Conservation (phyloP, 2,797 vertebrate genomes). For the Coregonus sp. region DNA sequence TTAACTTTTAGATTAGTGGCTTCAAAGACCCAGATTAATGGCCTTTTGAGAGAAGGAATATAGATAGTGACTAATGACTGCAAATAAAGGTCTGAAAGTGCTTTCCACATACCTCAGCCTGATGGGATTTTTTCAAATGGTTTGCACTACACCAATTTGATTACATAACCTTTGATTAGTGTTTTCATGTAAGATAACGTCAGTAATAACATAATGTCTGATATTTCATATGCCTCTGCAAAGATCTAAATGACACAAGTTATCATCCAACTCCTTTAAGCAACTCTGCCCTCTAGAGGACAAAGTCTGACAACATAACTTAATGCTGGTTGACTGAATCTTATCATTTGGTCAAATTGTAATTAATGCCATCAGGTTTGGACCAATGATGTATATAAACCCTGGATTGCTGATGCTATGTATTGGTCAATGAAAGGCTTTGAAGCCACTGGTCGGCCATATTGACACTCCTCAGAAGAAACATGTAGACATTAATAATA, state of each 20-base stretch:
- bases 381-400: background rate
- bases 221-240: background rate
- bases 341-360: background rate
- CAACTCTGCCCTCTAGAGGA: slow-evolving; percentile 22
- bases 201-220: background rate
- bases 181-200: background rate
- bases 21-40: background rate
- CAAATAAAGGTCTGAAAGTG: background rate
- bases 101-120: background rate
- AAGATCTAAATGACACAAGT: background rate
- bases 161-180: background rate
- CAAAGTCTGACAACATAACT: background rate
- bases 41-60: background rate
- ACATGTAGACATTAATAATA: too few species aligned
- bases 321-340: background rate
- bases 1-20: background rate
- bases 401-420: too few species aligned
- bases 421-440: too few species aligned
- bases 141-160: background rate
- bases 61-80: background rate
- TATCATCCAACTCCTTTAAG: background rate
- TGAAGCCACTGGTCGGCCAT: too few species aligned
- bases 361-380: background rate
- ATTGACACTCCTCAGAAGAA: too few species aligned
- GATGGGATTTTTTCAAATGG: background rate